A percentile compares a stretch with the other conserved stretches of the same genome.
Evolutionary conservation across 1,140 invertebrate genomes (phyloP).

Genomic region (Hylyphantes graminicola): DNA sequence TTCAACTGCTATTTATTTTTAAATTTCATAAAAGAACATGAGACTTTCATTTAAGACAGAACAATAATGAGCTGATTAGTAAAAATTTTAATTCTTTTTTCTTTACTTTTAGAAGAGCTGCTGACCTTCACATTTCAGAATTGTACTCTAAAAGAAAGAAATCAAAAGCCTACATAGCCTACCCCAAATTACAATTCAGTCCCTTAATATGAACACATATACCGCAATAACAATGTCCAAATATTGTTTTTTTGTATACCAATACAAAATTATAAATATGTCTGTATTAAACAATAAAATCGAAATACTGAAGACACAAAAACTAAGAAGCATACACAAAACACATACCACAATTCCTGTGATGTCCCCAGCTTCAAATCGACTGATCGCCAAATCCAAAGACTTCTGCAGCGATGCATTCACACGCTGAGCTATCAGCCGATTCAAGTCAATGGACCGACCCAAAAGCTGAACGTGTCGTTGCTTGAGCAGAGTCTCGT

Average conservation of each 20-base stretch:
- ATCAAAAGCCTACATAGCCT: too few relatives aligned
- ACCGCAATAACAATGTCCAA: too few relatives aligned
- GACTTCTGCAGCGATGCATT: conserved; percentile 97
- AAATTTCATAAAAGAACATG: neutral
- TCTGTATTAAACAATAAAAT: neutral
- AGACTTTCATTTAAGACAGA: conserved; percentile 8
- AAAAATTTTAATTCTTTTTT: too few relatives aligned
- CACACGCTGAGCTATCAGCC: conserved; percentile 94
- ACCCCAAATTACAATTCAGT: too few relatives aligned
- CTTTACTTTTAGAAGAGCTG: too few relatives aligned
- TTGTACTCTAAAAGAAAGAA: too few relatives aligned
- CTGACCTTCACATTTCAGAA: too few relatives aligned
- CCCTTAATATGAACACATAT: too few relatives aligned
- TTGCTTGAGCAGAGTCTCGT: conserved; percentile 95
- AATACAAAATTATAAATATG: too few relatives aligned
- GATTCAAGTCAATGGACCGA: conserved; percentile 95
- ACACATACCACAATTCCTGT: conserved; percentile 90
- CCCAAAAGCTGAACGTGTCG: conserved; percentile 96
- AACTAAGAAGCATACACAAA: neutral
- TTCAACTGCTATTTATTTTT: neutral
- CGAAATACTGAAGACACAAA: neutral
- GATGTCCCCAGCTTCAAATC: conserved; percentile 97
- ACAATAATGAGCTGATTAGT: neutral
- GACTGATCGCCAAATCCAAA: conserved; percentile 92
- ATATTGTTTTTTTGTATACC: too few relatives aligned